Evolutionary conservation across 2,797 vertebrate genomes (phyloP).

Genomic region (Syngnathus rostellatus): DNA sequence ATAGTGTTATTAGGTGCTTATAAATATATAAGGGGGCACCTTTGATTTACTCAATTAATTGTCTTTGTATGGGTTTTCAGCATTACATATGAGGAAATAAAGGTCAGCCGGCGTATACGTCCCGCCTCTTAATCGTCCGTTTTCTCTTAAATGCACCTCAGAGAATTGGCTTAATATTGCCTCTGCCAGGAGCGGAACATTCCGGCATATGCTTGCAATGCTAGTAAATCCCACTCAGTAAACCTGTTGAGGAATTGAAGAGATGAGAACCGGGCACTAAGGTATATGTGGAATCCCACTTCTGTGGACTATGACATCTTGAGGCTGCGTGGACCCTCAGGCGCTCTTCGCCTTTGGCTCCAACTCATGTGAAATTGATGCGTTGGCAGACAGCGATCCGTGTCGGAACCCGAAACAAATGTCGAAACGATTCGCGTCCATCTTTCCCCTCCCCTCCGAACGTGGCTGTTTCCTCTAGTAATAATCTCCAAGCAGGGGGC

Average conservation of each 20-base stretch:
- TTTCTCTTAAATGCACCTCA: constrained; percentile 29
- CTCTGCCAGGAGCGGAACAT: constrained; percentile 23
- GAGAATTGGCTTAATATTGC: constrained; percentile 33
- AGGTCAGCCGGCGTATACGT: constrained; percentile 20
- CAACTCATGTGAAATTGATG: constrained; percentile 64
- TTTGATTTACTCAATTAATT: constrained; percentile 70
- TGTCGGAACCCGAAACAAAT: constrained; percentile 60
- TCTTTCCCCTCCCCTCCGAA: constrained; percentile 18
- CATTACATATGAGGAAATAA: constrained; percentile 43
- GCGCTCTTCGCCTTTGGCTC: constrained; percentile 52
- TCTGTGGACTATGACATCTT: constrained; percentile 37
- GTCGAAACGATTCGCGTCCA: constrained; percentile 54
- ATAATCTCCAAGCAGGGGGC: neutral
- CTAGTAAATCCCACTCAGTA: constrained; percentile 22
- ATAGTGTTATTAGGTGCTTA: constrained; percentile 64
- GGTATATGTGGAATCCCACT: constrained; percentile 14
- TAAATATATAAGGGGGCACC: constrained; percentile 69
- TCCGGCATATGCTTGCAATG: constrained; percentile 6
- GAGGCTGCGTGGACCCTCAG: constrained; percentile 39
- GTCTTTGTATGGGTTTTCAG: constrained; percentile 34
- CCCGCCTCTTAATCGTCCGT: constrained; percentile 15
- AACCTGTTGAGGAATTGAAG: constrained; percentile 28
- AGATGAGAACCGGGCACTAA: constrained; percentile 10
- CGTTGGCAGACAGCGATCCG: constrained; percentile 55
- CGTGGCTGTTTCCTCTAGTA: neutral